Percentiles rank a stretch among this genome's conserved stretches.
Conservation (phyloP, 2,113 vertebrate species). For the Clarias gariepinus region DNA sequence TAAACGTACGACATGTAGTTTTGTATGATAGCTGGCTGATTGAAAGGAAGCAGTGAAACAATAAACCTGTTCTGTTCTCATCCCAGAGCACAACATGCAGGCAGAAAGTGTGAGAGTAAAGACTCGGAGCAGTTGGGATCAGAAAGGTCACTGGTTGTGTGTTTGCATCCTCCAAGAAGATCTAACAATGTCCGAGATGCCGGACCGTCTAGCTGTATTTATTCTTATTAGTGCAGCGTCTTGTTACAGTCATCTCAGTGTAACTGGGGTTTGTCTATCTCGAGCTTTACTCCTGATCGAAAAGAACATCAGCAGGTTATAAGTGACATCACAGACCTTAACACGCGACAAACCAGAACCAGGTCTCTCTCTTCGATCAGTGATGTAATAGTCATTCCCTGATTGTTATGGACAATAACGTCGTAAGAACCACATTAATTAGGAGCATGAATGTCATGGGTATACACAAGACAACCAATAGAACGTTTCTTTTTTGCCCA, state of each 20-base stretch:
- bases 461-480: no score
- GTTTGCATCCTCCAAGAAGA: no score
- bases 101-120: not conserved
- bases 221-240: not conserved
- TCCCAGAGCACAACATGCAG: not conserved
- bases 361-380: not conserved
- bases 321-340: not conserved
- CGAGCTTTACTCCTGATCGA: not conserved
- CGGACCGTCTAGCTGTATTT: not conserved
- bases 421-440: no score
- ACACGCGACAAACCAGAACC: not conserved
- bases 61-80: no score
- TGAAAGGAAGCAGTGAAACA: no score
- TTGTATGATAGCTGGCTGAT: no score
- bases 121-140: not conserved
- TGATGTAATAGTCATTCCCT: not conserved
- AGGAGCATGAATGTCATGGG: no score
- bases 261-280: not conserved
- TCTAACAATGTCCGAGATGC: not conserved
- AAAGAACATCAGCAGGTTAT: not conserved
- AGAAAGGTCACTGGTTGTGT: not conserved
- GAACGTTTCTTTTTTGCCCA: no score
- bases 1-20: no score
- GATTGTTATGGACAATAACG: no score
- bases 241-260: not conserved